phyloP scores from a whole-genome alignment of 2,888 invertebrate species.

The Drosophila leonis region DNA sequence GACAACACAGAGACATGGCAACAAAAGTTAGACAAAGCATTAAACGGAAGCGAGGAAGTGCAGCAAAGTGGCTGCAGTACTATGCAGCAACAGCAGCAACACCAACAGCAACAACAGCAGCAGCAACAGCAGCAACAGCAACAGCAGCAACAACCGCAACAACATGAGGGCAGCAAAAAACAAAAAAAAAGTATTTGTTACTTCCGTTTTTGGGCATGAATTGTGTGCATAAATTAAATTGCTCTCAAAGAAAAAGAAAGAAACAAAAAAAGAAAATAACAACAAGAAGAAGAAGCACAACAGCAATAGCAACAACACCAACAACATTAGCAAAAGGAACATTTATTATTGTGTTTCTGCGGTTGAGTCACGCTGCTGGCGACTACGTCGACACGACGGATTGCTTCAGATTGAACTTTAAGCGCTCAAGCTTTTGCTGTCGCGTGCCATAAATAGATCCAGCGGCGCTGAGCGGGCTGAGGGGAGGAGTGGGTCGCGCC shows the following conservation, averaged over 20 bases:
- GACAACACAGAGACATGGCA: not conserved
- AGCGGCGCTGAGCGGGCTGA: too few species aligned
- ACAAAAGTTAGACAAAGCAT: not conserved
- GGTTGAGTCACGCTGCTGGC: constrained; percentile 26
- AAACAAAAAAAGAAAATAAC: constrained; percentile 26
- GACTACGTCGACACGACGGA: not conserved
- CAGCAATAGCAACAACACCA: constrained; percentile 10
- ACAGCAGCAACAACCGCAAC: not conserved
- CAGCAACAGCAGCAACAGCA: not conserved
- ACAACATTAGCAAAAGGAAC: constrained; percentile 1
- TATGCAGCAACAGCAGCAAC: constrained; percentile 11
- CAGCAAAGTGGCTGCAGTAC: constrained; percentile 13
- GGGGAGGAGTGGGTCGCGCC: not conserved
- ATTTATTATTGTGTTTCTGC: not conserved
- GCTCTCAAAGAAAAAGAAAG: constrained; percentile 28
- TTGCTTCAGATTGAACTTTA: constrained; percentile 2
- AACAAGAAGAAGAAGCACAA: constrained; percentile 14
- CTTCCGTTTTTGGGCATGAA: constrained; percentile 69
- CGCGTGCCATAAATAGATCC: constrained; percentile 29
- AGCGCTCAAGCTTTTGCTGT: constrained; percentile 5
- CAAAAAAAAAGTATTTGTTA: constrained; percentile 22
- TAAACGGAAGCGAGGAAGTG: constrained; percentile 49
- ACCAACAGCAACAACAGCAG: not conserved
- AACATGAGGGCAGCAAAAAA: constrained; percentile 9
- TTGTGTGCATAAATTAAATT: constrained; percentile 63